These are phyloP conservation scores for Ariolimax columbianus DNA, from an alignment of 2,888 invertebrate genomes.

Conservation along the genomic window DNA sequence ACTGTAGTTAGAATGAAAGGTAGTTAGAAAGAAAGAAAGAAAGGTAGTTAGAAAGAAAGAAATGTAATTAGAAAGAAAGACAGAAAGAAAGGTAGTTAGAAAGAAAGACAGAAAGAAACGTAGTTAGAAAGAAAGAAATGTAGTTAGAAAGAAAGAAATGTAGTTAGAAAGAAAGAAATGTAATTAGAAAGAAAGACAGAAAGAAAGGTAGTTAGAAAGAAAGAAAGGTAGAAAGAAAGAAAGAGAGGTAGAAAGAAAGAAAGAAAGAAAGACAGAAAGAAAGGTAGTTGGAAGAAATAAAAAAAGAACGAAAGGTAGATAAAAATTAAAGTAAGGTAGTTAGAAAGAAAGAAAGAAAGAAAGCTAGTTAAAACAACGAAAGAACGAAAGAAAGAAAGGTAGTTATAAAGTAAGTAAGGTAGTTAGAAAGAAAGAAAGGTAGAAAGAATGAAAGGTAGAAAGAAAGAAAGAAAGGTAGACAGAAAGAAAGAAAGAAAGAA, in stretches of 20 bases:
- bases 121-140: background rate
- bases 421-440: background rate
- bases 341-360: constrained; percentile 13
- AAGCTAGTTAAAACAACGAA: background rate
- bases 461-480: background rate
- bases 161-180: background rate
- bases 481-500: background rate
- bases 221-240: background rate
- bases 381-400: constrained; percentile 26
- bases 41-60: background rate
- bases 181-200: background rate
- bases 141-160: background rate
- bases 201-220: constrained; percentile 3
- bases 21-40: background rate
- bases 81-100: background rate
- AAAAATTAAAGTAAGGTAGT: too few relatives aligned
- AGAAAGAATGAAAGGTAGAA: background rate
- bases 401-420: background rate
- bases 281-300: background rate
- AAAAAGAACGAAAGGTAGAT: background rate
- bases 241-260: background rate
- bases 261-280: background rate
- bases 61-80: background rate
- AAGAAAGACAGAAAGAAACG: background rate
- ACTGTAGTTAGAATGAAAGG: background rate